Evolutionary conservation across 2,888 invertebrate genomes (phyloP).

Genomic region (Seira sanloemensis): DNA sequence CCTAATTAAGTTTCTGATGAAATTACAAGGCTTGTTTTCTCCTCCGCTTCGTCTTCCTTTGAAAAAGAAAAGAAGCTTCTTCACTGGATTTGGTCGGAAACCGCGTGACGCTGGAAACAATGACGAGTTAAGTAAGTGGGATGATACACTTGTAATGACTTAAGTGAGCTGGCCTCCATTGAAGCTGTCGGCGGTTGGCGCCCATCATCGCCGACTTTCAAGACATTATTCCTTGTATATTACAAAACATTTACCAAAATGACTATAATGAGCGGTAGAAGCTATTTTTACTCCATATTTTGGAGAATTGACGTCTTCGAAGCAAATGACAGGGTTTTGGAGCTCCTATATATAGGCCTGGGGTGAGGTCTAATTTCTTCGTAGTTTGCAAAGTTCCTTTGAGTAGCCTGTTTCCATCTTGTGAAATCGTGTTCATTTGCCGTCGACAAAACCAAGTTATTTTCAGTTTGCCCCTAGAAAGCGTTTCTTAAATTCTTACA

Average conservation of each 20-base stretch:
- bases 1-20: background rate
- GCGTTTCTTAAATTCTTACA: too few species aligned
- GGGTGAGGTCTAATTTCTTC: background rate
- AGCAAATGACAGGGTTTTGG: background rate
- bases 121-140: too few species aligned
- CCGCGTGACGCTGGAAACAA: constrained; percentile 1
- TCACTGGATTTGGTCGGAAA: too few species aligned
- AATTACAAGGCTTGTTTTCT: background rate
- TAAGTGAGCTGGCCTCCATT: constrained; percentile 45
- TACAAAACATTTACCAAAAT: background rate
- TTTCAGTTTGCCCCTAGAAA: too few species aligned
- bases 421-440: too few species aligned
- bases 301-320: background rate
- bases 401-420: too few species aligned
- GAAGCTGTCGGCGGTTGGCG: constrained; percentile 39
- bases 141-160: constrained; percentile 40
- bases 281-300: background rate
- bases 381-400: background rate
- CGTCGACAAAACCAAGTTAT: too few species aligned
- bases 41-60: background rate
- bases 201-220: constrained; percentile 6
- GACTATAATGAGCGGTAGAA: background rate
- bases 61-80: background rate
- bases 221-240: constrained; percentile 12
- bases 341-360: background rate